Percentiles rank a stretch among this genome's conserved stretches.
Evolutionary conservation across 1,140 invertebrate species (phyloP).

Genomic region (Halesus radiatus): DNA sequence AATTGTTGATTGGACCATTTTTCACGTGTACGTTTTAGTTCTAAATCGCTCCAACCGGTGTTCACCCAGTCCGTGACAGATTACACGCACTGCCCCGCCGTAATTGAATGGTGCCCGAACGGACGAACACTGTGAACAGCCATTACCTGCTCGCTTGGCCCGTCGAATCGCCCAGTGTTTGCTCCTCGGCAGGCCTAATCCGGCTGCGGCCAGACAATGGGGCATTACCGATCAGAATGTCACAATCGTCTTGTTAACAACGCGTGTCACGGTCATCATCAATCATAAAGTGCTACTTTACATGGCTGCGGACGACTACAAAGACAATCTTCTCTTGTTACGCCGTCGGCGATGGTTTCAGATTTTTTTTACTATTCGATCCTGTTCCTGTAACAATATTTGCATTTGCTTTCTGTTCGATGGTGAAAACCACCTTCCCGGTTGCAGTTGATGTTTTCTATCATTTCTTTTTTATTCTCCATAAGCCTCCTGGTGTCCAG

Average conservation of each 20-base stretch:
- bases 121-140: not conserved
- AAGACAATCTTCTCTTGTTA: not conserved
- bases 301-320: not conserved
- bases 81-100: not conserved
- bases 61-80: constrained; percentile 17
- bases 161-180: constrained; percentile 22
- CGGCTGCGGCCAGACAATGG: constrained; percentile 2
- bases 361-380: too few species aligned
- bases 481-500: too few species aligned
- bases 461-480: too few species aligned
- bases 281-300: constrained; percentile 26
- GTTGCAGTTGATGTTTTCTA: too few species aligned
- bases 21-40: not conserved
- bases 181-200: constrained; percentile 7
- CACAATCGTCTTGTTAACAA: constrained; percentile 37
- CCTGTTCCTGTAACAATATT: too few species aligned
- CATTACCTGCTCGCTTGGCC: constrained; percentile 15
- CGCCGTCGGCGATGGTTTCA: not conserved
- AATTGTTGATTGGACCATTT: not conserved
- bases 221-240: constrained; percentile 33
- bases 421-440: too few species aligned
- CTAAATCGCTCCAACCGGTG: not conserved
- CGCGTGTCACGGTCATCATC: constrained; percentile 12
- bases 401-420: too few species aligned
- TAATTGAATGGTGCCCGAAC: constrained; percentile 7